phyloP scores from a whole-genome alignment of 2,888 invertebrate species.

The Cheilosia pagana region DNA sequence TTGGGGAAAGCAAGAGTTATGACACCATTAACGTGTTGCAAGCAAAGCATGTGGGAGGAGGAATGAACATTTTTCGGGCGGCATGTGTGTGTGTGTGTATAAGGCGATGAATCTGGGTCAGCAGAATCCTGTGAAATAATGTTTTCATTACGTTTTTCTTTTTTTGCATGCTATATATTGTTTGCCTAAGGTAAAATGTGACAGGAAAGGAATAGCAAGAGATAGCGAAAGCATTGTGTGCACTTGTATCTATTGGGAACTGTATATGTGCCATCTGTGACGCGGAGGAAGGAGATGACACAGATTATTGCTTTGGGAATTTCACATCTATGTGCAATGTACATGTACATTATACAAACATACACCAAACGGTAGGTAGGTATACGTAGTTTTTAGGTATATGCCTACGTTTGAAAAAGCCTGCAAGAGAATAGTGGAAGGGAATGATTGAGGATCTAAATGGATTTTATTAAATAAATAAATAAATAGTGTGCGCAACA shows the following conservation, averaged over 20 bases:
- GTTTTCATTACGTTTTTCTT: constrained; percentile 26
- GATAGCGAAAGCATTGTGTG: constrained; percentile 13
- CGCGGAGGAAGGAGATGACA: constrained; percentile 33
- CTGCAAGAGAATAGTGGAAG: neutral
- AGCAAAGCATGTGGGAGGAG: constrained; percentile 2
- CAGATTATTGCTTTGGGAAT: constrained; percentile 39
- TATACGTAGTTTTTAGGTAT: too few relatives aligned
- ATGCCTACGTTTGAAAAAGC: constrained; percentile 17
- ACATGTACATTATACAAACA: too few relatives aligned
- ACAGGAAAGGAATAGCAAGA: constrained; percentile 7
- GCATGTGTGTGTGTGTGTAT: neutral
- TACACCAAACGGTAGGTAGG: too few relatives aligned
- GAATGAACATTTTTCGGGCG: neutral
- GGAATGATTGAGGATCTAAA: neutral
- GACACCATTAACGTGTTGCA: constrained; percentile 22
- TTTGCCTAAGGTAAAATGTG: constrained; percentile 37
- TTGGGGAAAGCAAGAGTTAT: neutral
- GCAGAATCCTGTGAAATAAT: constrained; percentile 40
- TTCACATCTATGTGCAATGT: constrained; percentile 1
- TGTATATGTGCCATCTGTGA: constrained; percentile 28
- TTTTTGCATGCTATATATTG: neutral
- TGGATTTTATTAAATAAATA: constrained; percentile 28
- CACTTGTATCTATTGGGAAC: constrained; percentile 33
- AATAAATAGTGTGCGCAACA: too few relatives aligned
- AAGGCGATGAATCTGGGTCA: constrained; percentile 63